These are phyloP conservation scores for Echinops telfairi DNA, from an alignment of 2,113 vertebrate species.

Conservation along the genomic window DNA sequence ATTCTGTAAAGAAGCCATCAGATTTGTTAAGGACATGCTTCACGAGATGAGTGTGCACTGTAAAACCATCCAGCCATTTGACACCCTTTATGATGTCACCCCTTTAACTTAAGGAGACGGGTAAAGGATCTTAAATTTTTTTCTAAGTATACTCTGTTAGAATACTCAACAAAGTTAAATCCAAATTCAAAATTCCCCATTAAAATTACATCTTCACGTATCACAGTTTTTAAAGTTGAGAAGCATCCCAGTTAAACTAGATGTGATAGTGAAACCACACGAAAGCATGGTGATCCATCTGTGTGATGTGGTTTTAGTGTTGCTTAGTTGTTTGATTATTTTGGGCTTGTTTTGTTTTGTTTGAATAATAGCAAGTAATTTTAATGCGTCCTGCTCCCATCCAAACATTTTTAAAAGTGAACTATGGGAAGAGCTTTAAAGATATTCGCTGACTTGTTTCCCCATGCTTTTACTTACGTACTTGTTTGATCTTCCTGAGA, in stretches of 20 bases:
- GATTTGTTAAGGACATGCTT: conserved; percentile 91
- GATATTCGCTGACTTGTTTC: conserved; percentile 77
- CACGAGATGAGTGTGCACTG: conserved; percentile 92
- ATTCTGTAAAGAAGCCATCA: conserved; percentile 83
- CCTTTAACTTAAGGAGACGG: conserved; percentile 92
- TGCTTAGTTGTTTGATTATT: conserved; percentile 88
- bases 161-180: conserved; percentile 87
- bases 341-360: conserved; percentile 88
- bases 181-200: conserved; percentile 85
- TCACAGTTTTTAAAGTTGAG: conserved; percentile 89
- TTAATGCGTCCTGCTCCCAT: conserved; percentile 78
- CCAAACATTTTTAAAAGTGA: conserved; percentile 82
- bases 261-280: conserved; percentile 89
- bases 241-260: conserved; percentile 89
- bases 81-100: conserved; percentile 92
- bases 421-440: conserved; percentile 83
- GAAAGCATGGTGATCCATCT: conserved; percentile 91
- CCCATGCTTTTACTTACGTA: conserved; percentile 67
- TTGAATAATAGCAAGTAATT: conserved; percentile 86
- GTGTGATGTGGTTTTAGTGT: conserved; percentile 90
- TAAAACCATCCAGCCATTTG: conserved; percentile 93
- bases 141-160: conserved; percentile 89
- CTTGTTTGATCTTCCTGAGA: conserved; percentile 77
- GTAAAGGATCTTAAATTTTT: conserved; percentile 91
- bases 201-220: conserved; percentile 86